A percentile compares a stretch with the other conserved stretches of the same genome.
Conservation (phyloP, 1,140 invertebrate species). For the Tigriopus japonicus region DNA sequence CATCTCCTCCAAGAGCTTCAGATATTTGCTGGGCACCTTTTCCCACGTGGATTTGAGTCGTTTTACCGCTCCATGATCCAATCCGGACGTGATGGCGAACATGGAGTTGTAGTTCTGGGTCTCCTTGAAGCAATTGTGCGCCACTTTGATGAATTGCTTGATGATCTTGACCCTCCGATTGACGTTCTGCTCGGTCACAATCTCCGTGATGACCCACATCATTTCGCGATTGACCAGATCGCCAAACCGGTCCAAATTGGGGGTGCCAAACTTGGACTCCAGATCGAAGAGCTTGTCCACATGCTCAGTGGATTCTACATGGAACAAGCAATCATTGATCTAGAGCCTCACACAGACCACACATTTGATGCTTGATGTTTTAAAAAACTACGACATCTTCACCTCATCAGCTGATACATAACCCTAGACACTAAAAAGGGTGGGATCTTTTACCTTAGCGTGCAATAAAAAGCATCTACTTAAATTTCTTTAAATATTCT, state of each 20-base stretch:
- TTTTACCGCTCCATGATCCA: constrained; percentile 82
- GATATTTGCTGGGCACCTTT: constrained; percentile 86
- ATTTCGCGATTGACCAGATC: constrained; percentile 95
- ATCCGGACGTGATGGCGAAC: constrained; percentile 94
- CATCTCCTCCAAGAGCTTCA: constrained; percentile 53
- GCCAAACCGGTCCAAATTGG: constrained; percentile 78
- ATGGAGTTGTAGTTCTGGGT: constrained; percentile 99
- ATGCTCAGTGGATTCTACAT: constrained; percentile 62
- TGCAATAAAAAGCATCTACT: too few species aligned
- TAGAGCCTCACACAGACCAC: too few species aligned
- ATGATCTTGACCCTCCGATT: constrained; percentile 85
- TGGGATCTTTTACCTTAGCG: too few species aligned
- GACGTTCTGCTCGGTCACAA: constrained; percentile 78
- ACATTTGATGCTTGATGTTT: too few species aligned
- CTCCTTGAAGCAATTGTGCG: constrained; percentile 51
- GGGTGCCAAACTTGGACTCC: constrained; percentile 57
- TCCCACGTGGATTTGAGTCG: constrained; percentile 87
- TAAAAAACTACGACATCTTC: too few species aligned
- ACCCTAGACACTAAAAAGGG: too few species aligned
- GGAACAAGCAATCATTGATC: too few species aligned
- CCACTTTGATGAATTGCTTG: constrained; percentile 96
- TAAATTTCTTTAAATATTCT: too few species aligned
- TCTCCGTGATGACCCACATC: constrained; percentile 99
- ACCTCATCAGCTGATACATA: too few species aligned
- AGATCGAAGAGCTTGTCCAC: constrained; percentile 88